Evolutionary conservation across 1,140 invertebrate species (phyloP).

Genomic region (Medauroidea extradentata): DNA sequence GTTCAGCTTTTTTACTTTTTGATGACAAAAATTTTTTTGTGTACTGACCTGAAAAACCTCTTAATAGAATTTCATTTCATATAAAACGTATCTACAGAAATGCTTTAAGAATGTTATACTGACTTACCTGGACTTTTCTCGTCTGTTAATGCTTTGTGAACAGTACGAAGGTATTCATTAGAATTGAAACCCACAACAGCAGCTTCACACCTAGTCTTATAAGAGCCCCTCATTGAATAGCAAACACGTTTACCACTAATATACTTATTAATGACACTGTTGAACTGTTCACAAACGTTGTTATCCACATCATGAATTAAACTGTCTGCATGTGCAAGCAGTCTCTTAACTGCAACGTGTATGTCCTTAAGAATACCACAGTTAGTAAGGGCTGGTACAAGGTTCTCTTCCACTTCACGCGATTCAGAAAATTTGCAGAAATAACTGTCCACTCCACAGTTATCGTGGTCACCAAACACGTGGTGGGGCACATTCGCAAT

Average conservation of each 20-base stretch:
- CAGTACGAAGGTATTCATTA: background rate
- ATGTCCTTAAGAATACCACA: background rate
- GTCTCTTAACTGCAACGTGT: background rate
- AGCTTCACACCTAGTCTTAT: slow-evolving; percentile 29
- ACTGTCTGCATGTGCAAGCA: slow-evolving; percentile 20
- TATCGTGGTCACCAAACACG: slow-evolving; percentile 39
- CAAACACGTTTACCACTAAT: slow-evolving; percentile 39
- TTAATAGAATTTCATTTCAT: background rate
- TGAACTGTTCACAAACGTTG: slow-evolving; percentile 41
- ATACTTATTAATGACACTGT: slow-evolving; percentile 33
- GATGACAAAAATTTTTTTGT: background rate
- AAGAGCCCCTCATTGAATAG: slow-evolving; percentile 27
- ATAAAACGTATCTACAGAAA: background rate
- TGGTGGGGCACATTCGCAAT: slow-evolving; percentile 32
- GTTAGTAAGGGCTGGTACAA: slow-evolving; percentile 20
- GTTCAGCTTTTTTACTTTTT: background rate
- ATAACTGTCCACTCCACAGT: slow-evolving; percentile 21
- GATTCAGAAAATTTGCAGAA: slow-evolving; percentile 23
- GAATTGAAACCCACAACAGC: slow-evolving; percentile 22
- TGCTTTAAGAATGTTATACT: background rate
- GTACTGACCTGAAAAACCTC: background rate
- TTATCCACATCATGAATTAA: slow-evolving; percentile 38
- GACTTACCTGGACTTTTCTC: background rate
- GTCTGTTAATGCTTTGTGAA: background rate
- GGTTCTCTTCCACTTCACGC: slow-evolving; percentile 19